phyloP scores from a whole-genome alignment of 1,140 invertebrate species.

The Rhopalosiphum maidis region DNA sequence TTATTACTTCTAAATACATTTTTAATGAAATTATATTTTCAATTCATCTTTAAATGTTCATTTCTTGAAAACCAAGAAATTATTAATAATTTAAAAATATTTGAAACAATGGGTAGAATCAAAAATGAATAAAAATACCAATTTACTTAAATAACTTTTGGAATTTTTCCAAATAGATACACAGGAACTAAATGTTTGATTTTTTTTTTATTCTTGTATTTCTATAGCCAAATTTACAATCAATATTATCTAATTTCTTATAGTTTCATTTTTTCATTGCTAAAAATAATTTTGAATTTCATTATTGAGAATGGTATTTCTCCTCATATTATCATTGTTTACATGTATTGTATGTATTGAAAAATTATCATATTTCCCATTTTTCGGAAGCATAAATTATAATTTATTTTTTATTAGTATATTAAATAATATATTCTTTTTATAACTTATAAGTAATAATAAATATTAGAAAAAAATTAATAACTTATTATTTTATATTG shows the following conservation, averaged over 20 bases:
- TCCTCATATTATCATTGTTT: neutral
- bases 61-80: neutral
- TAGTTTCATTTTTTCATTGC: neutral
- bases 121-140: no score
- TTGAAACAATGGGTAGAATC: neutral
- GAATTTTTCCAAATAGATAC: no score
- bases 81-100: neutral
- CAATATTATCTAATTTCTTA: neutral
- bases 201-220: neutral
- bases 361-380: neutral
- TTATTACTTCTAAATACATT: neutral
- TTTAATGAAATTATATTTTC: no score
- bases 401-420: neutral
- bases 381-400: neutral
- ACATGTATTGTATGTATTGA: neutral
- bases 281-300: neutral
- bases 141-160: no score
- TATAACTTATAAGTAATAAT: neutral
- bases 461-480: neutral
- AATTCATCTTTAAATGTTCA: no score
- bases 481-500: neutral
- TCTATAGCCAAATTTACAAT: neutral
- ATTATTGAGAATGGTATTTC: neutral
- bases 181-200: no score
- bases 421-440: neutral